Conservation (phyloP, 2,113 vertebrate species). For the Nothobranchius kuhntae region DNA sequence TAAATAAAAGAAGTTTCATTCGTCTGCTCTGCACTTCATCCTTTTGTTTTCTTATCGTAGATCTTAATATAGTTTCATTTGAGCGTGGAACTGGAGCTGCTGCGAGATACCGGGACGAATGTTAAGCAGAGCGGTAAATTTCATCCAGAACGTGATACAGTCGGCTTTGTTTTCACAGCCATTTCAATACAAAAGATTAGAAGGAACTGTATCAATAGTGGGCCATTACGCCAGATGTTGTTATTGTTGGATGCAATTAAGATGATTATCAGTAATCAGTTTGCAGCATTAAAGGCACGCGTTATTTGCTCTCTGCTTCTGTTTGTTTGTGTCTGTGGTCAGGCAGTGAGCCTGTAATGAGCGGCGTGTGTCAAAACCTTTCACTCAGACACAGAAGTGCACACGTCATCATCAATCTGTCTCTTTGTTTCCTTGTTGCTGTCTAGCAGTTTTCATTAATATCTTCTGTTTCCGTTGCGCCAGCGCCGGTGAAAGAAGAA, state of each 20-base stretch:
- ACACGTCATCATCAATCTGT: not conserved
- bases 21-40: slow-evolving; percentile 60
- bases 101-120: slow-evolving; percentile 49
- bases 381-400: slow-evolving; percentile 22
- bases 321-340: slow-evolving; percentile 42
- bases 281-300: slow-evolving; percentile 21
- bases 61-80: slow-evolving; percentile 73
- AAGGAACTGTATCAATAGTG: slow-evolving; percentile 12
- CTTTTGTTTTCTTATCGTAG: slow-evolving; percentile 73
- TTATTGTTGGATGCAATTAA: slow-evolving; percentile 57
- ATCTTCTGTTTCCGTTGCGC: not conserved
- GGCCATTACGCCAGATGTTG: slow-evolving; percentile 42
- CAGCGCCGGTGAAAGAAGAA: not conserved
- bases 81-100: slow-evolving; percentile 52
- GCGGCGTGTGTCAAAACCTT: slow-evolving; percentile 36
- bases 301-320: slow-evolving; percentile 9
- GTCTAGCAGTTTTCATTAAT: not conserved
- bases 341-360: slow-evolving; percentile 56
- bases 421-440: not conserved
- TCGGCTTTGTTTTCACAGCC: slow-evolving; percentile 31
- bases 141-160: slow-evolving; percentile 45
- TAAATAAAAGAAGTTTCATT: slow-evolving; percentile 64
- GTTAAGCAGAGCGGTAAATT: slow-evolving; percentile 65
- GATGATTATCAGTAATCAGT: slow-evolving; percentile 51
- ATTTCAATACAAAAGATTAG: slow-evolving; percentile 44